Evolutionary conservation across 2,113 vertebrate species (phyloP), one percentile per base, ranked within the genome.

Genomic region (Melanocharis versteri): DNA sequence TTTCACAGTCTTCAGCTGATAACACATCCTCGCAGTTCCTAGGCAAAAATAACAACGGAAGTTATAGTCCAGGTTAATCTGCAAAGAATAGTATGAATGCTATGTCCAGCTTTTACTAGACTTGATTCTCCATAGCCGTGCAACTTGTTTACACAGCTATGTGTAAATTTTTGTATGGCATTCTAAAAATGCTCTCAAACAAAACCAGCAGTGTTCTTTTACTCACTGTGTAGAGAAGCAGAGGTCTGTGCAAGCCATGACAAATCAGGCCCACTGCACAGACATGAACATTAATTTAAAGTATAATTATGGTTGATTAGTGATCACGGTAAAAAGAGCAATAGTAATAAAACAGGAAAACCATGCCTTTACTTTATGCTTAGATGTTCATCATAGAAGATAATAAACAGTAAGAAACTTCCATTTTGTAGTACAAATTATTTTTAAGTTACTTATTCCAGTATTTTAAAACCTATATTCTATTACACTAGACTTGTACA

Each of bases 1-100:
- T 97, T 95, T 98, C 97, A 96, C 98, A 98, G 96, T 99, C 99
- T 48, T 97, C 98, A 35, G 96, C 69, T 70, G 96, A 97, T 82
- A 99, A 96, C 11, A 94, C 93, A 35, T 98, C 98, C 10, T 98
- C 98, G 50, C 97, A 98, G 70, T 97, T 97, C 97, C 99, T 99
- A 93, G 73, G 88, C 91, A 95, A 97, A 92, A 88, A 76, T 85
- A 70, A 96, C 77, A 96, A 60, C 24, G 5, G 88, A 96, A 90
- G 91, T 96, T 94, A 92, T 8, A 90, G 88, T 64, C 75, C 79
- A 75, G 60, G 40, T 70, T 95, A 87, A 87, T 66, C 82, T 80
- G 86, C 80, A 79, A 45, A 75, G 35, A 53, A 56, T 13, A 77
- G 22, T 13, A 78, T 9, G 50, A 92, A 78, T 45, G 58, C n/a